Evolutionary conservation across 1,140 invertebrate genomes (phyloP), one percentile per base, ranked within the genome.

Genomic region (Octopus bimaculoides): DNA sequence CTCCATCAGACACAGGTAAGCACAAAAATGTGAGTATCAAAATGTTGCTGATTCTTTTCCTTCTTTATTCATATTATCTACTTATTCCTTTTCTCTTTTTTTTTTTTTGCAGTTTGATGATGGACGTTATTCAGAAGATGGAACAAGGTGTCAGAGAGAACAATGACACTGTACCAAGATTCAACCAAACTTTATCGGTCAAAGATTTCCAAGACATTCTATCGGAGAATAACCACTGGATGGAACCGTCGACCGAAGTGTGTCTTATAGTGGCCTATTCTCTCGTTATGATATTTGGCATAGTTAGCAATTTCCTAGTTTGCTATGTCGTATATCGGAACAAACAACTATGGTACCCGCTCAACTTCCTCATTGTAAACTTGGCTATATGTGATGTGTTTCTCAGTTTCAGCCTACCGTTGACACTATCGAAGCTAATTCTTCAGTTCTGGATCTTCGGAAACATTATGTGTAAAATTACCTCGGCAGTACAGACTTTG

Each of bases 311-410:
- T 82, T 75, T 89, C 6, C 79, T 91, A 7, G 87, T 92, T 5
- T 88, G 87, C 54, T 87, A 89, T 77, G 89, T 91, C 76, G 87
- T 91, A 4, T 79, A 84, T 17, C 78, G 87, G 17, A 88, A 87
- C 54, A 85, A 86, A 52, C 78, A 83, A 41, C 83, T 88, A 82
- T 84, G 89, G 77, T 90, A 90, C 4, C 85, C 86, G 41, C 79
- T 89, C 74, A 91, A 91, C 82, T 85, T 90, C 78, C 85, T 84
- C 81, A 91, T 91, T 79, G 87, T 91, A 4, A 91, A 91, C 81
- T 82, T 91, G n/a, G 88, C 90, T n/a, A 54, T 90, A 9, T 89
- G 87, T 4, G 91, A 91, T 82, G 85, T 91, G 73, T 83, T 90
- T 14, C 83, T 89, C 74, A 88, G 86, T 78, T 78, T 85, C 4